phyloP scores from a whole-genome alignment of 2,888 invertebrate species.

The Magallana nippona region DNA sequence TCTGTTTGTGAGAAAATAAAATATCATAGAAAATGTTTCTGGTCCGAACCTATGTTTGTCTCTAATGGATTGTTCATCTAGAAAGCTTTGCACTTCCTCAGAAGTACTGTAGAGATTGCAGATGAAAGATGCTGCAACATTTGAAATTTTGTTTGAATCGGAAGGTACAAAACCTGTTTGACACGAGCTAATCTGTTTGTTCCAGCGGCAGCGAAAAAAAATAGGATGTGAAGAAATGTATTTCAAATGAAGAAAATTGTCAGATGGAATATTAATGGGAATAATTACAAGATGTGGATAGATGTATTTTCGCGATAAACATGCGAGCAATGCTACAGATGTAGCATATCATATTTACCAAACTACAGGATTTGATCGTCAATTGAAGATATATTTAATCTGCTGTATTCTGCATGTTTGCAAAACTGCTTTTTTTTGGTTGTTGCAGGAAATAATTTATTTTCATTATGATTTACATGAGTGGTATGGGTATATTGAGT shows the following conservation, averaged over 20 bases:
- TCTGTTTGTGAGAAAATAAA: constrained; percentile 29
- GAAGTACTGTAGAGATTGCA: constrained; percentile 24
- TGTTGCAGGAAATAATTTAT: neutral
- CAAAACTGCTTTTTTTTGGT: neutral
- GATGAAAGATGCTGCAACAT: constrained; percentile 25
- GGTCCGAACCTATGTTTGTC: constrained; percentile 27
- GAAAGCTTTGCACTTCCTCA: constrained; percentile 31
- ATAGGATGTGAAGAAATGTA: constrained; percentile 30
- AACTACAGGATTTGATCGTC: neutral
- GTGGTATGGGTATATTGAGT: too few relatives aligned
- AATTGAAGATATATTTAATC: constrained; percentile 6
- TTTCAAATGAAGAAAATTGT: constrained; percentile 41
- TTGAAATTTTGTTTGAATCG: constrained; percentile 30
- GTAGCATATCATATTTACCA: constrained; percentile 31
- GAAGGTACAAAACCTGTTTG: constrained; percentile 30
- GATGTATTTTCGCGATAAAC: constrained; percentile 37
- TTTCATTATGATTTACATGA: too few relatives aligned
- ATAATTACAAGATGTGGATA: constrained; percentile 41
- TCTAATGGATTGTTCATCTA: constrained; percentile 31
- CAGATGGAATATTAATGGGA: constrained; percentile 39
- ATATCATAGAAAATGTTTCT: constrained; percentile 33
- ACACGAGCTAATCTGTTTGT: constrained; percentile 40
- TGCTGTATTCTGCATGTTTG: neutral
- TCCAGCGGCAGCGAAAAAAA: neutral
- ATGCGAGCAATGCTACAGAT: constrained; percentile 27